phyloP scores from a whole-genome alignment of 2,888 invertebrate genomes.

The Cybosia mesomella region DNA sequence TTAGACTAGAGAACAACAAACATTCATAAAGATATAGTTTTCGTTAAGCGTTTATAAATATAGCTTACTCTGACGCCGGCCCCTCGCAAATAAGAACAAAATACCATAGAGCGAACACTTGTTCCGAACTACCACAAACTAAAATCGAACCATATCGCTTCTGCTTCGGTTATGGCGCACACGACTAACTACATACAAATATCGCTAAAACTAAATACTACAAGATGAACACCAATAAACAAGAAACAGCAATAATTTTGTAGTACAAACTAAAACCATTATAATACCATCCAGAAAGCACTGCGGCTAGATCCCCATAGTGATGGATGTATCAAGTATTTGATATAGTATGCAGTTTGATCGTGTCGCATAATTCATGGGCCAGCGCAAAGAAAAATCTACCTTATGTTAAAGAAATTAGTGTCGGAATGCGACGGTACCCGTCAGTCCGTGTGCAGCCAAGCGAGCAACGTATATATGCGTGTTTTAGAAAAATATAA shows the following conservation, averaged over 20 bases:
- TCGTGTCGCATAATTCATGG: slow-evolving; percentile 44
- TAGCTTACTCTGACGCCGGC: slow-evolving; percentile 71
- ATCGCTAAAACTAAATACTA: slow-evolving; percentile 18
- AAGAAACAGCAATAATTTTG: slow-evolving; percentile 17
- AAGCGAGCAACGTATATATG: slow-evolving; percentile 75
- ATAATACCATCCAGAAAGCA: slow-evolving; percentile 43
- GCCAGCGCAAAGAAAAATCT: slow-evolving; percentile 76
- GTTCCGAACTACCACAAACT: slow-evolving; percentile 62
- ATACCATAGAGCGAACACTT: slow-evolving; percentile 65
- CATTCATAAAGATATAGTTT: slow-evolving; percentile 71
- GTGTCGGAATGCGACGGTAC: slow-evolving; percentile 81
- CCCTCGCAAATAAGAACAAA: slow-evolving; percentile 66
- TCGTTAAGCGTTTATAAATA: slow-evolving; percentile 68
- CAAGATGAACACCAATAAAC: slow-evolving; percentile 19
- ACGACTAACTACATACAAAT: slow-evolving; percentile 14
- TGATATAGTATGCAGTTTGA: slow-evolving; percentile 37
- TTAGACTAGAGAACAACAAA: slow-evolving; percentile 84
- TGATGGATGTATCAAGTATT: slow-evolving; percentile 34
- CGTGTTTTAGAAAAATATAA: slow-evolving; percentile 70
- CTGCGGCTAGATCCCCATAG: slow-evolving; percentile 41
- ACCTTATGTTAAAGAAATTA: slow-evolving; percentile 78
- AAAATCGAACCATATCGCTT: slow-evolving; percentile 72
- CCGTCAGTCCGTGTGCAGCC: slow-evolving; percentile 77
- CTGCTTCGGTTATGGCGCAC: slow-evolving; percentile 56
- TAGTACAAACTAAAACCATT: slow-evolving; percentile 18